Evolutionary conservation across 2,797 vertebrate genomes (phyloP).

Genomic region (Otus scops): DNA sequence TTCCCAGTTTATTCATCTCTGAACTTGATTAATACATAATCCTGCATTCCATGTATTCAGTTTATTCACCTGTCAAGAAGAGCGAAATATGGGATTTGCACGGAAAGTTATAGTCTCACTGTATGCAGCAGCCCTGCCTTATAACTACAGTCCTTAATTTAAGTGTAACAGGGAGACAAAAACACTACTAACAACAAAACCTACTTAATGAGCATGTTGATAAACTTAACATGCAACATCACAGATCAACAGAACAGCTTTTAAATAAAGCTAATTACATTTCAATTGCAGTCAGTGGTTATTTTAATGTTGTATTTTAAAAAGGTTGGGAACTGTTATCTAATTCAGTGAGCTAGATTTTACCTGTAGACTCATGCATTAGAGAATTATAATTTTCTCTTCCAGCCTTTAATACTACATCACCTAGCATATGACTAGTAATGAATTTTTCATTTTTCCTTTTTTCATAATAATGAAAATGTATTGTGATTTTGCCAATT

Average conservation of each 20-base stretch:
- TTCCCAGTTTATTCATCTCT: background rate
- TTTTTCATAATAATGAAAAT: background rate
- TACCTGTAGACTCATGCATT: background rate
- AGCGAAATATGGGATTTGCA: background rate
- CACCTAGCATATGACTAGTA: background rate
- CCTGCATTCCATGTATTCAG: background rate
- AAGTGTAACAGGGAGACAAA: background rate
- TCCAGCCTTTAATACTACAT: background rate
- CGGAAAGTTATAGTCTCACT: background rate
- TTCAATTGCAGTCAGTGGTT: background rate
- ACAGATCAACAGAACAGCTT: background rate
- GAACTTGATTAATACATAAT: background rate
- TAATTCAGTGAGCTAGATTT: background rate
- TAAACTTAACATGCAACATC: background rate
- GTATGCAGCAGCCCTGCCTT: background rate
- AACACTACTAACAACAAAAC: background rate
- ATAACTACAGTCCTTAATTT: background rate
- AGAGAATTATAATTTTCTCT: background rate
- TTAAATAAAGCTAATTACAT: background rate
- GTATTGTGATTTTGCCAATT: background rate
- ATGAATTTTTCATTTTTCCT: background rate
- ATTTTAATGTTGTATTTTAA: background rate
- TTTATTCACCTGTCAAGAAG: background rate
- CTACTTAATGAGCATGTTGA: background rate
- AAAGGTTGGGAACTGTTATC: background rate